A percentile compares a stretch with the other conserved stretches of the same genome.
Evolutionary conservation across 1,140 invertebrate genomes (phyloP).

Genomic region (Helicoverpa armigera): DNA sequence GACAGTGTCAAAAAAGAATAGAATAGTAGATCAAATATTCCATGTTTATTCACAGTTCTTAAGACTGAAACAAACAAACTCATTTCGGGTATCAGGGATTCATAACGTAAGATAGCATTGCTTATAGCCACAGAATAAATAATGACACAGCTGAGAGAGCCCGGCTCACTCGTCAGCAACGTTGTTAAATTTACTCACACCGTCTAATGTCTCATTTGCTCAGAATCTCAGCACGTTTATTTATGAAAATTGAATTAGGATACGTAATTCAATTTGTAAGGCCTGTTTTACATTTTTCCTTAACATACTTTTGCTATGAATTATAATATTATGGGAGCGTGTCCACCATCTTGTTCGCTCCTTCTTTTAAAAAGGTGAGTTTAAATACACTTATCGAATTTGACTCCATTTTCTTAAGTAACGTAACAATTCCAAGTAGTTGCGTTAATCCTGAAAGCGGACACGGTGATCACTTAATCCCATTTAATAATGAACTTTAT

Average conservation of each 20-base stretch:
- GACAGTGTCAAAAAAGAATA: no score
- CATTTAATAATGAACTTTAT: slow-evolving; percentile 36
- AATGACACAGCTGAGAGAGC: neutral
- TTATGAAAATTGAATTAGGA: slow-evolving; percentile 24
- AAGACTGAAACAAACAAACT: neutral
- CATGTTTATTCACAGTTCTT: neutral
- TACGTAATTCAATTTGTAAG: slow-evolving; percentile 15
- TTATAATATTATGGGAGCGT: slow-evolving; percentile 7
- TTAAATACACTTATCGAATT: neutral
- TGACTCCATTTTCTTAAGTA: neutral
- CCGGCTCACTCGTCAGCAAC: neutral
- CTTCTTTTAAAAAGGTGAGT: neutral
- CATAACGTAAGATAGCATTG: neutral
- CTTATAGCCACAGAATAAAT: slow-evolving; percentile 23
- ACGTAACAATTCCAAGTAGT: slow-evolving; percentile 1
- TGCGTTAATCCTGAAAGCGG: slow-evolving; percentile 16
- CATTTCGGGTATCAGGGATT: slow-evolving; percentile 8
- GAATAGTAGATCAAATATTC: no score
- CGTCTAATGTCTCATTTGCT: slow-evolving; percentile 22
- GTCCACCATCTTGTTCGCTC: neutral
- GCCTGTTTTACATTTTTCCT: slow-evolving; percentile 15
- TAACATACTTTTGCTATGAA: slow-evolving; percentile 9
- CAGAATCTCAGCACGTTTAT: slow-evolving; percentile 30
- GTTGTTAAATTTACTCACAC: slow-evolving; percentile 13
- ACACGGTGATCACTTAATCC: slow-evolving; percentile 2